These are phyloP conservation scores for Stichodactyla mertensii DNA, from an alignment of 64 coral and sea anemone genomes.

Conservation along the genomic window DNA sequence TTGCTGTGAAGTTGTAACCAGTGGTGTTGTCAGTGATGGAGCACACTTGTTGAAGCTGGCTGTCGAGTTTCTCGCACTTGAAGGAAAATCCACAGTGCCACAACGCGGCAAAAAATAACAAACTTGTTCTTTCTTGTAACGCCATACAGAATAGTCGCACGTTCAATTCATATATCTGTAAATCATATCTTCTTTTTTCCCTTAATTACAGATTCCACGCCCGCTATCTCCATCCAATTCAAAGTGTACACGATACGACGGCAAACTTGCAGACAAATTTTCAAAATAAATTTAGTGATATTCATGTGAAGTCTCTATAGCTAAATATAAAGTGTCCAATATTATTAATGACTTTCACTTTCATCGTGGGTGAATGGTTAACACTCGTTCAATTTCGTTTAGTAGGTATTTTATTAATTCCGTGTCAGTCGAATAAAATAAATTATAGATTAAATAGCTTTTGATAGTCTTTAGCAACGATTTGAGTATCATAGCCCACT, in stretches of 20 bases:
- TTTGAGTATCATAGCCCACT: neutral
- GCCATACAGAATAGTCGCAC: neutral
- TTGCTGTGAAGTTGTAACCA: slow-evolving; percentile 37
- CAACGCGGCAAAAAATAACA: neutral
- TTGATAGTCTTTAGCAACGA: neutral
- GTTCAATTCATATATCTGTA: too few species aligned
- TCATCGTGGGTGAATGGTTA: neutral
- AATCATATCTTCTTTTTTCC: neutral
- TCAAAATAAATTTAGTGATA: neutral
- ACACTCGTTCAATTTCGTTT: neutral
- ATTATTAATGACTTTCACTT: neutral
- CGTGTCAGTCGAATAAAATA: neutral
- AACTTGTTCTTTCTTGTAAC: neutral
- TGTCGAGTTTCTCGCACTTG: slow-evolving; percentile 26
- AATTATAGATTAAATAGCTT: neutral
- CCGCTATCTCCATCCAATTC: neutral
- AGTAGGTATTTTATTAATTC: neutral
- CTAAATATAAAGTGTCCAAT: neutral
- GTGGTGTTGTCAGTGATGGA: neutral
- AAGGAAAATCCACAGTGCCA: neutral
- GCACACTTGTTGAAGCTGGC: slow-evolving; percentile 8
- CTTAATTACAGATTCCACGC: neutral
- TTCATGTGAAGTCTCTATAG: neutral
- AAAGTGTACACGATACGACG: neutral
- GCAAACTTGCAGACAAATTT: neutral